These are phyloP conservation scores for Synergus itoensis DNA, from an alignment of 2,888 invertebrate genomes.

Conservation along the genomic window DNA sequence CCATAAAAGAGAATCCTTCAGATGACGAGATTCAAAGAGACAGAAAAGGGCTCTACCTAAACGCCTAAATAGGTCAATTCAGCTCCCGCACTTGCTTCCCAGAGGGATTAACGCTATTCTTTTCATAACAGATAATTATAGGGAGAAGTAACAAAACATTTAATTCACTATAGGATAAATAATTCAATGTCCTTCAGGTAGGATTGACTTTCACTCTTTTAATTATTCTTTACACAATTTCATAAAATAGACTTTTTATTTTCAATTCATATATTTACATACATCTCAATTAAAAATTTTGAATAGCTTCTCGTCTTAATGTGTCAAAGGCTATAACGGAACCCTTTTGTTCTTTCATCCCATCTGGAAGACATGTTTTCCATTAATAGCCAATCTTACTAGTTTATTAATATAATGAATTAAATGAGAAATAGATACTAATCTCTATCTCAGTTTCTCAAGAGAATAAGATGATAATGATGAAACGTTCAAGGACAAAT, in stretches of 20 bases:
- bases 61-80: neutral
- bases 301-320: no score
- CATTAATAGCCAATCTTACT: neutral
- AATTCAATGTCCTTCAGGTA: neutral
- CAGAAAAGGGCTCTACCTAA: neutral
- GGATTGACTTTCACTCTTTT: no score
- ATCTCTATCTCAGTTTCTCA: neutral
- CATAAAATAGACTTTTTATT: no score
- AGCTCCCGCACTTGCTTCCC: neutral
- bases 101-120: neutral
- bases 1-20: neutral
- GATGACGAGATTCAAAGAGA: neutral
- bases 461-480: neutral
- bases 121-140: neutral
- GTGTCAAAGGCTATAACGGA: no score
- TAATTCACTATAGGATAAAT: neutral
- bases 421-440: neutral
- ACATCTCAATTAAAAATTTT: no score
- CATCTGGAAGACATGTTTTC: neutral
- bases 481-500: conserved; percentile 7
- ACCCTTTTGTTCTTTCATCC: neutral
- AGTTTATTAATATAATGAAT: neutral
- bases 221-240: no score
- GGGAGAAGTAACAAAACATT: neutral
- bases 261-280: no score